Evolutionary conservation across 2,888 invertebrate species (phyloP).

Genomic region (Alcis repandata): DNA sequence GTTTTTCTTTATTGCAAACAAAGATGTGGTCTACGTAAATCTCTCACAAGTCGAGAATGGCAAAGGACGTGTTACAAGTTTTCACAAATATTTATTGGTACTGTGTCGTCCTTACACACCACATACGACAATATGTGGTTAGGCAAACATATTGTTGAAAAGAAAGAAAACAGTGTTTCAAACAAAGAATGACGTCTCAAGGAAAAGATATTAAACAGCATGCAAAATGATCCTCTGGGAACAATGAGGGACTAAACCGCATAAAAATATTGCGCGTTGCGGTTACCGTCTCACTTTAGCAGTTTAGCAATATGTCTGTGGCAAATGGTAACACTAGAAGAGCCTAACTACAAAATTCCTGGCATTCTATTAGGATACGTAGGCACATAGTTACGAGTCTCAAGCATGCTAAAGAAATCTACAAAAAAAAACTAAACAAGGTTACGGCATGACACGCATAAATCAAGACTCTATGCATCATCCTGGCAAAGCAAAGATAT

Average conservation of each 20-base stretch:
- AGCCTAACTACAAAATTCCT: background rate
- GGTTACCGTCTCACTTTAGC: constrained; percentile 45
- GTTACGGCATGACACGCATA: background rate
- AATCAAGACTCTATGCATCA: background rate
- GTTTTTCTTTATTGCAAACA: no score
- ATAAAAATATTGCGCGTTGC: constrained; percentile 62
- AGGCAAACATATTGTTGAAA: background rate
- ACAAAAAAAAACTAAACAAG: no score
- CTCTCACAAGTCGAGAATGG: no score
- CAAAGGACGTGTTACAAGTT: no score
- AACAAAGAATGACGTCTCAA: constrained; percentile 11
- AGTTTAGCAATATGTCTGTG: background rate
- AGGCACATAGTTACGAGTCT: no score
- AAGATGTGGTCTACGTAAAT: no score
- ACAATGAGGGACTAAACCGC: constrained; percentile 65
- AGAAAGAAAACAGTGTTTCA: background rate
- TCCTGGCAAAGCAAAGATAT: background rate
- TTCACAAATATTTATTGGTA: no score
- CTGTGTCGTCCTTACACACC: no score
- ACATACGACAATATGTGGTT: background rate
- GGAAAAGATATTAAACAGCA: constrained; percentile 15
- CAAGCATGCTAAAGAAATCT: no score
- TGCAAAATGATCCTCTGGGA: constrained; percentile 49
- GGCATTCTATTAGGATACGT: background rate
- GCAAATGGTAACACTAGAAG: background rate